Evolutionary conservation across 2,797 vertebrate species (phyloP).

Genomic region (Limnodromus scolopaceus): DNA sequence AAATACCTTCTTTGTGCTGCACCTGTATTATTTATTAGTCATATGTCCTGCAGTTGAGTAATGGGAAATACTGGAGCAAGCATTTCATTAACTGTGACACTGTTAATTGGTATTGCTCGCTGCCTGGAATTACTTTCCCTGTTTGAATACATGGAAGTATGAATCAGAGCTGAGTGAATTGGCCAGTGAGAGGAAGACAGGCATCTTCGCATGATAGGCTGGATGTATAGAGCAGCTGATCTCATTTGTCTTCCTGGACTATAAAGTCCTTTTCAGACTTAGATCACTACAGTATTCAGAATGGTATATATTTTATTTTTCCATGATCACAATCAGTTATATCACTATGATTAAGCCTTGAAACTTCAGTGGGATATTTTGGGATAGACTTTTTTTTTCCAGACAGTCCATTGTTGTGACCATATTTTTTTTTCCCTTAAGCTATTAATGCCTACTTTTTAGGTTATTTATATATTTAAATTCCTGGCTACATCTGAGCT

Average conservation of each 20-base stretch:
- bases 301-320: background rate
- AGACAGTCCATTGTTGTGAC: background rate
- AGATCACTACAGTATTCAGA: constrained; percentile 7
- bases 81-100: background rate
- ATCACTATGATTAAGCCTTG: background rate
- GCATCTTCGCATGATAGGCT: background rate
- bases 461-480: background rate
- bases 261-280: constrained; percentile 6
- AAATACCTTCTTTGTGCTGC: constrained; percentile 34
- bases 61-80: constrained; percentile 53
- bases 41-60: constrained; percentile 5
- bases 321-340: background rate
- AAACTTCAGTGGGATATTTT: background rate
- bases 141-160: constrained; percentile 76
- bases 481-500: background rate
- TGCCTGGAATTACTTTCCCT: constrained; percentile 40
- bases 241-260: constrained; percentile 46
- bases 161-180: constrained; percentile 61
- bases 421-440: background rate
- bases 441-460: background rate
- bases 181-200: background rate
- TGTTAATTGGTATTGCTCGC: constrained; percentile 22
- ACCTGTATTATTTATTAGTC: constrained; percentile 55
- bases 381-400: background rate
- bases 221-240: background rate